Conservation (phyloP, 2,888 invertebrate species). For the Cenopis cana region DNA sequence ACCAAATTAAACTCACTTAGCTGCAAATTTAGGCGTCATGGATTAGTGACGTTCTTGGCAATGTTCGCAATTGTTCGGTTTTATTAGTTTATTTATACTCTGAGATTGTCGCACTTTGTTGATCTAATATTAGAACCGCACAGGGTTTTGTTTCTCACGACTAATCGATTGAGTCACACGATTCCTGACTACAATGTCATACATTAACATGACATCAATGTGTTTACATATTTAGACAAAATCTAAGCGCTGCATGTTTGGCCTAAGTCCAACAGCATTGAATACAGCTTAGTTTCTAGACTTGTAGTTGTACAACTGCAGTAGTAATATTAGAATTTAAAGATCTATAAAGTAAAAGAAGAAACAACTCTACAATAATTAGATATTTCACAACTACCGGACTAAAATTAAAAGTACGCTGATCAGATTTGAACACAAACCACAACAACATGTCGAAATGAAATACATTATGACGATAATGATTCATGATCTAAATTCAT, state of each 20-base stretch:
- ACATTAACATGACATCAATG: slow-evolving; percentile 12
- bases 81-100: slow-evolving; percentile 38
- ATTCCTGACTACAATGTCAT: slow-evolving; percentile 18
- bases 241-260: slow-evolving; percentile 17
- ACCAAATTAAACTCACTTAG: slow-evolving; percentile 10
- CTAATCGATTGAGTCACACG: slow-evolving; percentile 30
- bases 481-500: too few species aligned
- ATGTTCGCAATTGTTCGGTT: slow-evolving; percentile 34
- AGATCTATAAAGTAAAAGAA: slow-evolving; percentile 12
- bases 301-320: slow-evolving; percentile 5
- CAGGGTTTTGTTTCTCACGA: slow-evolving; percentile 22
- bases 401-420: background rate
- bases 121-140: slow-evolving; percentile 27
- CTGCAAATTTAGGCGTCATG: slow-evolving; percentile 30
- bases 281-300: slow-evolving; percentile 6
- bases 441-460: background rate
- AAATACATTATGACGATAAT: too few species aligned
- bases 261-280: slow-evolving; percentile 13
- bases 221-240: slow-evolving; percentile 3
- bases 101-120: slow-evolving; percentile 44
- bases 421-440: background rate
- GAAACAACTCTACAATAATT: background rate
- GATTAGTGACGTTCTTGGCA: slow-evolving; percentile 43
- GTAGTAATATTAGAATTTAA: slow-evolving; percentile 4
- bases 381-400: background rate